Evolutionary conservation across 1,140 invertebrate species (phyloP).

Genomic region (Cylas formicarius): DNA sequence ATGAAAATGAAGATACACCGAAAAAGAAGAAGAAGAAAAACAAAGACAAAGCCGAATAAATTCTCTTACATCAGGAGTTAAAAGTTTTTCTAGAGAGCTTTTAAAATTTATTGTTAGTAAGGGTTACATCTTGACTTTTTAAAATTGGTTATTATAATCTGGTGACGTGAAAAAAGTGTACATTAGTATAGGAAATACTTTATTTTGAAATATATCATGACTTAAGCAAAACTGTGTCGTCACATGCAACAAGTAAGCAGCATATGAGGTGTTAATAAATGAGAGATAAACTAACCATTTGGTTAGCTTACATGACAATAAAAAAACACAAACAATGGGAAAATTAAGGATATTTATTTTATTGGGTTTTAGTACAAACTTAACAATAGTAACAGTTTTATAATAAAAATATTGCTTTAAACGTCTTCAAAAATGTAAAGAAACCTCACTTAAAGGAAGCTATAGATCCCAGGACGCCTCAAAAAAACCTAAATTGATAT

Average conservation of each 20-base stretch:
- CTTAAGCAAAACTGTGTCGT: too few relatives aligned
- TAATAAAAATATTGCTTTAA: constrained; percentile 3
- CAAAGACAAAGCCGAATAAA: constrained; percentile 42
- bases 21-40: constrained; percentile 55
- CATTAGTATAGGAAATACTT: constrained; percentile 11
- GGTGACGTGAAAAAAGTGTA: neutral
- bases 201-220: constrained; percentile 5
- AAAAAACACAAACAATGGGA: too few relatives aligned
- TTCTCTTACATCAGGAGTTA: too few relatives aligned
- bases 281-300: too few relatives aligned
- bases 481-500: too few relatives aligned
- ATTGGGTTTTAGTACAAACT: constrained; percentile 6
- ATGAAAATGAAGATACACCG: constrained; percentile 12
- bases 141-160: neutral
- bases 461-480: constrained; percentile 3
- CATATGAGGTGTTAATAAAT: too few relatives aligned
- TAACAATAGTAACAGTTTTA: constrained; percentile 12
- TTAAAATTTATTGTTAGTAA: too few relatives aligned
- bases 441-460: constrained; percentile 5
- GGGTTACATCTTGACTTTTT: neutral
- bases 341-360: too few relatives aligned
- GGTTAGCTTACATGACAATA: too few relatives aligned
- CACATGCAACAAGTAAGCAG: too few relatives aligned
- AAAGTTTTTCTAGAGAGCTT: too few relatives aligned
- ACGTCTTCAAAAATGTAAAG: neutral